phyloP scores from a whole-genome alignment of 2,113 vertebrate species.

The Triplophysa tibetana region DNA sequence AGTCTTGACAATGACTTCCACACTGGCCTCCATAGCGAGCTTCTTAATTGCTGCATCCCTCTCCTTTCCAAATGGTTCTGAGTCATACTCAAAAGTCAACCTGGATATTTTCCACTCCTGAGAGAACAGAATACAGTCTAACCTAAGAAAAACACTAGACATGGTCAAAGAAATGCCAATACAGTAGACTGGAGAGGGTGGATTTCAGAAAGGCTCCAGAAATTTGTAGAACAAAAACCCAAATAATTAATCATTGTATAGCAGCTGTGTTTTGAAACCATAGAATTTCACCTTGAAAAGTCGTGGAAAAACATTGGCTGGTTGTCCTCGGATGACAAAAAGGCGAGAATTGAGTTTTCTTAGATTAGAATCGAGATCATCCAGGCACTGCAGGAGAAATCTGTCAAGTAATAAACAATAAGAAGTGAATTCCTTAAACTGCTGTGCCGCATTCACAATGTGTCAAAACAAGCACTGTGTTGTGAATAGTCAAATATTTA shows the following conservation, averaged over 20 bases:
- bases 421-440: no score
- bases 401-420: constrained; percentile 49
- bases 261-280: neutral
- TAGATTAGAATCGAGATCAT: constrained; percentile 75
- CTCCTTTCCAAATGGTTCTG: constrained; percentile 78
- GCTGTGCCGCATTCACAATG: no score
- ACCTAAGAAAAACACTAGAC: neutral
- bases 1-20: constrained; percentile 76
- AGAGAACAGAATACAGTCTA: neutral
- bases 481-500: no score
- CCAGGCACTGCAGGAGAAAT: constrained; percentile 78
- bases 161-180: neutral
- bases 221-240: neutral
- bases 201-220: neutral
- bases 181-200: neutral
- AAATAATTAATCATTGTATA: no score
- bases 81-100: constrained; percentile 78
- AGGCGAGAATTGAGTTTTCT: constrained; percentile 78
- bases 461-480: no score
- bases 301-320: constrained; percentile 77
- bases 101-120: constrained; percentile 80
- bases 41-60: constrained; percentile 78
- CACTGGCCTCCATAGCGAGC: constrained; percentile 75
- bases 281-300: constrained; percentile 72
- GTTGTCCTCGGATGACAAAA: constrained; percentile 78